These are phyloP conservation scores for Pomatorhinus ruficollis DNA, from an alignment of 2,113 vertebrate genomes.

Conservation along the genomic window DNA sequence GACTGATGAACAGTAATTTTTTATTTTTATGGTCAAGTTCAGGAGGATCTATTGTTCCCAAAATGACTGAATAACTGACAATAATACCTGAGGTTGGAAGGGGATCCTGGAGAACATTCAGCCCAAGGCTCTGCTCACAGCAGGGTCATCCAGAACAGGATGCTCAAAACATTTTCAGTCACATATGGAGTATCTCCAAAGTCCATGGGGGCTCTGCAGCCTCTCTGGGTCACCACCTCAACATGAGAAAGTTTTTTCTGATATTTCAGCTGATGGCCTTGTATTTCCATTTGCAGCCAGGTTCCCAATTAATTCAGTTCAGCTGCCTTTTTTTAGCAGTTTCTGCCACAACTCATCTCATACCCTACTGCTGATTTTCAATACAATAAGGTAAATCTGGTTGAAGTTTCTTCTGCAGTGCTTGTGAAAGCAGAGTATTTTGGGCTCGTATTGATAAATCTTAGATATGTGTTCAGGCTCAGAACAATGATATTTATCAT, in stretches of 20 bases:
- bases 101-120: background rate
- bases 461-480: background rate
- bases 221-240: background rate
- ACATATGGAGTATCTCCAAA: fast-evolving
- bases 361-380: background rate
- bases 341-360: background rate
- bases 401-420: background rate
- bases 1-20: background rate
- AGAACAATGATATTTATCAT: background rate
- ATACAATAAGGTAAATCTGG: background rate
- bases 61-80: background rate
- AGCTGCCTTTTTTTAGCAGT: background rate
- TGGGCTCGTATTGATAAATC: background rate
- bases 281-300: background rate
- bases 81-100: background rate
- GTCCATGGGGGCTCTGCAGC: fast-evolving
- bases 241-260: background rate
- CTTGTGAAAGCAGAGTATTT: background rate
- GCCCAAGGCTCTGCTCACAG: background rate
- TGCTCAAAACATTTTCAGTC: background rate
- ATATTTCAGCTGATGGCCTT: background rate
- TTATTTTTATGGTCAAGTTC: background rate
- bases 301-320: background rate
- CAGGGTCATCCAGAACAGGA: background rate
- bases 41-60: background rate